Conservation (phyloP, 1,140 invertebrate species). For the Zophobas morio region DNA sequence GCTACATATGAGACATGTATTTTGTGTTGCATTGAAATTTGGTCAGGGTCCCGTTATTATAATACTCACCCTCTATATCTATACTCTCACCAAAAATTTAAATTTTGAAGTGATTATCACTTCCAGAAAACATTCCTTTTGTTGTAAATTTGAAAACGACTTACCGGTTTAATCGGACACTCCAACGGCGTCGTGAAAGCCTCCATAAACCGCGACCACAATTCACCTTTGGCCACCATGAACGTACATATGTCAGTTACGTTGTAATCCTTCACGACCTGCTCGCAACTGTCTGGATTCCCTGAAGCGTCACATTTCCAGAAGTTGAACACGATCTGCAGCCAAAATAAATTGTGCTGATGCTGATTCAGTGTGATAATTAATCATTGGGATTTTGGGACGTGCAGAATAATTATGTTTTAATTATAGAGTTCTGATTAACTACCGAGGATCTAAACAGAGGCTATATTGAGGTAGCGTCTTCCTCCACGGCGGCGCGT, state of each 20-base stretch:
- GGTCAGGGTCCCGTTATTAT: too few species aligned
- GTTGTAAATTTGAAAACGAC: background rate
- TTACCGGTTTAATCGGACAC: slow-evolving; percentile 61
- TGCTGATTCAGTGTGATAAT: slow-evolving; percentile 49
- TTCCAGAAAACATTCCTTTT: too few species aligned
- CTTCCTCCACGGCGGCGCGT: slow-evolving; percentile 1
- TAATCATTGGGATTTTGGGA: slow-evolving; percentile 55
- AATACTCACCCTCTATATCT: too few species aligned
- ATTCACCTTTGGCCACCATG: slow-evolving; percentile 54
- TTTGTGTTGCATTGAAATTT: too few species aligned
- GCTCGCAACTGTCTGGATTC: slow-evolving; percentile 61
- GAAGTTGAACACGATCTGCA: slow-evolving; percentile 56
- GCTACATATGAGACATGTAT: too few species aligned
- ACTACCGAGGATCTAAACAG: slow-evolving; percentile 44
- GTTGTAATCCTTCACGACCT: slow-evolving; percentile 58
- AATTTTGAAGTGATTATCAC: too few species aligned
- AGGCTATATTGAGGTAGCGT: slow-evolving; percentile 11
- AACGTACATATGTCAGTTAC: slow-evolving; percentile 54
- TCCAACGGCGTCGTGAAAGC: slow-evolving; percentile 50
- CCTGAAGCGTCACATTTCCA: slow-evolving; percentile 60
- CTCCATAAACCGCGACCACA: slow-evolving; percentile 57
- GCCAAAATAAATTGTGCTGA: slow-evolving; percentile 48
- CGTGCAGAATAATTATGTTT: slow-evolving; percentile 55
- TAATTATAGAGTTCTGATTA: slow-evolving; percentile 57
- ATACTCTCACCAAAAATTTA: too few species aligned